Percentiles rank a stretch among this genome's conserved stretches.
phyloP scores from a whole-genome alignment of 1,140 invertebrate species.

The Archivesica marissinica region DNA sequence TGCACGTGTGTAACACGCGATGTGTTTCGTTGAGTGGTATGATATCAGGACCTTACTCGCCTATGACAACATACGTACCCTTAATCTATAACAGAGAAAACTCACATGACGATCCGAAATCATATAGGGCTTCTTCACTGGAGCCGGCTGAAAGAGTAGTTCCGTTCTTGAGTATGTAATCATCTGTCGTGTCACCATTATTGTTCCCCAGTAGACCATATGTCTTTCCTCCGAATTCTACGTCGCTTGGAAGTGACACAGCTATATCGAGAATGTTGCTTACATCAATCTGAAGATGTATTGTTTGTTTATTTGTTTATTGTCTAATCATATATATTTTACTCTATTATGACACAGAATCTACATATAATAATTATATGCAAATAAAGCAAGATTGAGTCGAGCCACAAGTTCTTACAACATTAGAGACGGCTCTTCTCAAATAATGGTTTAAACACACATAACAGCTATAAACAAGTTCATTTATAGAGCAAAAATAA shows the following conservation, averaged over 20 bases:
- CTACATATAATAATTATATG: neutral
- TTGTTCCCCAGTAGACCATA: neutral
- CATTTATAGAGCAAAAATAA: too few relatives aligned
- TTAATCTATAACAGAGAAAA: neutral
- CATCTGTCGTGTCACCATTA: neutral
- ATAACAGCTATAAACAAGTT: too few relatives aligned
- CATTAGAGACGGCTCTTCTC: too few relatives aligned
- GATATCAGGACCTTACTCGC: neutral
- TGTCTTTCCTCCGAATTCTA: neutral
- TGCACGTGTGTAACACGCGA: neutral
- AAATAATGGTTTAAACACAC: too few relatives aligned
- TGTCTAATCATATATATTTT: neutral
- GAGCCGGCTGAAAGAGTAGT: neutral
- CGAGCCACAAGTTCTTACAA: too few relatives aligned
- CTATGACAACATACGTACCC: neutral
- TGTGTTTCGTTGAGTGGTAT: neutral
- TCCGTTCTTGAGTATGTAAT: neutral
- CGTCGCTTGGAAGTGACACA: neutral
- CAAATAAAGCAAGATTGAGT: too few relatives aligned
- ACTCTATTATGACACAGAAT: neutral
- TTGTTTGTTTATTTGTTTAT: neutral
- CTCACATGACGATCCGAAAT: neutral
- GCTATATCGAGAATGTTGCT: neutral
- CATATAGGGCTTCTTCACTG: neutral
- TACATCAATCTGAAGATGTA: neutral